Evolutionary conservation across 2,888 invertebrate genomes (phyloP).

Genomic region (Oxyteleia sp.): DNA sequence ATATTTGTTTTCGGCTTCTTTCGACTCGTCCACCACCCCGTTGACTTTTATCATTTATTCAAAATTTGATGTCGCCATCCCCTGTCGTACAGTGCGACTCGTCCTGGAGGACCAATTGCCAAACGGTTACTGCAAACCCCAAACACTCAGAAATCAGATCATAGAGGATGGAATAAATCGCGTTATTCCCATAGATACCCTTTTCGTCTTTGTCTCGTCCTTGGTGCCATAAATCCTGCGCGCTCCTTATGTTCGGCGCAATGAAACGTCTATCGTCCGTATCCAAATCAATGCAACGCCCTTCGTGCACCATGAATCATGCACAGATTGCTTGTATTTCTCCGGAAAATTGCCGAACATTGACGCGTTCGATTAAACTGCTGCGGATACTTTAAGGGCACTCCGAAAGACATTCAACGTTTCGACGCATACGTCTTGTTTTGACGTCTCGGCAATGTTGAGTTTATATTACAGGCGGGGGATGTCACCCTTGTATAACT

Average conservation of each 20-base stretch:
- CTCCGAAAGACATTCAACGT: neutral
- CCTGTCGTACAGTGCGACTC: conserved; percentile 61
- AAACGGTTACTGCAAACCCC: conserved; percentile 63
- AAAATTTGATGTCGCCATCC: conserved; percentile 51
- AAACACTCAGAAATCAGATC: conserved; percentile 74
- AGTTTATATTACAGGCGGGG: conserved; percentile 86
- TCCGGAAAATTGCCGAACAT: conserved; percentile 48
- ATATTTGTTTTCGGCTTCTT: conserved; percentile 37
- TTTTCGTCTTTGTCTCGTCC: conserved; percentile 20
- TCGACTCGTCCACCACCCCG: conserved; percentile 22
- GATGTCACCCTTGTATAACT: conserved; percentile 88
- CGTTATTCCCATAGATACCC: conserved; percentile 74
- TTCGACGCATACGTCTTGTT: conserved; percentile 24
- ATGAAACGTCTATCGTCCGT: conserved; percentile 1
- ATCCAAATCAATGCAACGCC: conserved; percentile 29
- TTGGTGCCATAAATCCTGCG: conserved; percentile 21
- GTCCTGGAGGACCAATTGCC: conserved; percentile 84
- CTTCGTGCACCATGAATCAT: conserved; percentile 39
- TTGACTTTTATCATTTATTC: conserved; percentile 48
- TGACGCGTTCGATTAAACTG: conserved; percentile 57
- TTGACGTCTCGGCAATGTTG: conserved; percentile 81
- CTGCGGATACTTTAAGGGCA: conserved; percentile 33
- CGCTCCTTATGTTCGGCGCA: conserved; percentile 19
- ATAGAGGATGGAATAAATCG: conserved; percentile 80
- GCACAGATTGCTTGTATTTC: conserved; percentile 53